These are phyloP conservation scores for Dolichallabes microphthalmus DNA, from an alignment of 2,113 vertebrate genomes.

Conservation along the genomic window DNA sequence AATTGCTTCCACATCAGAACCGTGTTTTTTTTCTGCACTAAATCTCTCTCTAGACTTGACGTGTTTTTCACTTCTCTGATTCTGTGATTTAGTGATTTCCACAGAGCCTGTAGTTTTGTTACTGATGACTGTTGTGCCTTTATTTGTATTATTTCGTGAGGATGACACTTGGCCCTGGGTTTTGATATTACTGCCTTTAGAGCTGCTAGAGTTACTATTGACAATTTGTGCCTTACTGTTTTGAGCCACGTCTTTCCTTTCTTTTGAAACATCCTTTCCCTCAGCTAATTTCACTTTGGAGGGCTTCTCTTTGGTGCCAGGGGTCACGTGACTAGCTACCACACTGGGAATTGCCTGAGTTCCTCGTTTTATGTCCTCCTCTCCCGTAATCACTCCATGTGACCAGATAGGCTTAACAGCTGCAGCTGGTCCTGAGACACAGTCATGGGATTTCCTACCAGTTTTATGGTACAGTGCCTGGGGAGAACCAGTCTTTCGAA, in stretches of 20 bases:
- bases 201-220: constrained; percentile 69
- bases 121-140: constrained; percentile 60
- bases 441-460: constrained; percentile 69
- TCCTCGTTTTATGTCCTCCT: constrained; percentile 67
- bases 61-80: constrained; percentile 69
- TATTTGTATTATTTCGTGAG: constrained; percentile 66
- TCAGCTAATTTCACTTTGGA: constrained; percentile 67
- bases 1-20: constrained; percentile 64
- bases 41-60: constrained; percentile 72
- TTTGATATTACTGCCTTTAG: constrained; percentile 59
- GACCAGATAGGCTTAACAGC: constrained; percentile 67
- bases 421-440: constrained; percentile 58
- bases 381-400: constrained; percentile 59
- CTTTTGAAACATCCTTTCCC: constrained; percentile 70
- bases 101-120: constrained; percentile 62
- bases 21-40: constrained; percentile 66
- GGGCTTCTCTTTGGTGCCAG: constrained; percentile 73
- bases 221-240: constrained; percentile 64
- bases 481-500: constrained; percentile 63
- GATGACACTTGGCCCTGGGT: constrained; percentile 50
- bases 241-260: constrained; percentile 66
- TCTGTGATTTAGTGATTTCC: constrained; percentile 68
- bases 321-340: constrained; percentile 46
- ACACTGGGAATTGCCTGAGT: constrained; percentile 57
- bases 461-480: constrained; percentile 65